Evolutionary conservation across 2,797 vertebrate species (phyloP), one percentile per base, ranked within the genome.

Genomic region (Amazona finschi): DNA sequence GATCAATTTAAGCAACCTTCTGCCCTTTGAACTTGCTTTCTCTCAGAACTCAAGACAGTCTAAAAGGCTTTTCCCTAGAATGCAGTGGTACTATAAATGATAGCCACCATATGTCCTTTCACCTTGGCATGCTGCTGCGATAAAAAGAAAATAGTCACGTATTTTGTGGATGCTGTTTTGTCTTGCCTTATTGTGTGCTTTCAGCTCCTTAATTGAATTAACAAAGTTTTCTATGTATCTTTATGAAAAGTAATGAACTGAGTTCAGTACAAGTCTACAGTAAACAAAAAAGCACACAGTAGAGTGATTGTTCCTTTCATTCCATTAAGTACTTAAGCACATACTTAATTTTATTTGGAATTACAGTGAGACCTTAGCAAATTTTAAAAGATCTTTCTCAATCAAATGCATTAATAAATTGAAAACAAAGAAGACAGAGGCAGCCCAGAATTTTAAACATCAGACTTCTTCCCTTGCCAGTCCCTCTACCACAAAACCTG

Each of bases 321-420:
- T 81, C 67, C 60, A 70, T 86, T 84, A 87, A 79, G 44, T 75
- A 41, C 57, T 85, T 92, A 90, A 85, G 65, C 44, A 80, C 38
- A 73, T 72, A 22, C 52, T 93, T 93, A 73, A 82, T 94, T 90
- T 85, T 90, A 74, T 46, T 93, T 95, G 72, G 53, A 78, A 66
- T 69, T 77, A 55, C 61, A 65, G 28, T 72, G 66, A 85, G 36
- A 78, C 31, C 33, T 50, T 43, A 58, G 57, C 33, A 74, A 83
- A 69, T 81, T 90, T 71, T 7, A n/a, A 92, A 88, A 61, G 47
- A 92, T 66, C 31, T 84, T 87, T 88, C 55, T 60, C 65, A 49
- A 88, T 93, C 64, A 52, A 91, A 61, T 80, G 76, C 91, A 39
- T 58, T 94, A 84, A 85, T 88, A 93, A 81, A 80, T 72, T 75